phyloP scores from a whole-genome alignment of 1,140 invertebrate species.

The Oreohelix idahoensis region DNA sequence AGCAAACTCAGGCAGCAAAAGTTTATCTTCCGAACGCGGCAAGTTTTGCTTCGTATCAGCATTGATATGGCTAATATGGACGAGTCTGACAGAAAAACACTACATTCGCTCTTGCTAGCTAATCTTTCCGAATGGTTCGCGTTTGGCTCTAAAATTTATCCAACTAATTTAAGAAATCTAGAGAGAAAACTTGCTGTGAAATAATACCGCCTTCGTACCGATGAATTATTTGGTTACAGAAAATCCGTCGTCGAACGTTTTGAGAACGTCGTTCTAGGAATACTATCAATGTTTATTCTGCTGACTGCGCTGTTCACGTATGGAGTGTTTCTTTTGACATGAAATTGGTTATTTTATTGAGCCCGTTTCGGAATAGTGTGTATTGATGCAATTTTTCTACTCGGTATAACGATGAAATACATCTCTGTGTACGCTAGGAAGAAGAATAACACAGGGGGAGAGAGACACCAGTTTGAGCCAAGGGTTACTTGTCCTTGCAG shows the following conservation, averaged over 20 bases:
- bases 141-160: background rate
- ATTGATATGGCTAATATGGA: no score
- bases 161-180: background rate
- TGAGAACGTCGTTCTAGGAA: background rate
- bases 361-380: background rate
- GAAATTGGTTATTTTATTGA: slow-evolving; percentile 12
- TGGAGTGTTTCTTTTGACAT: background rate
- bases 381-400: background rate
- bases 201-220: background rate
- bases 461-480: background rate
- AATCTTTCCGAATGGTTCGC: background rate
- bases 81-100: background rate
- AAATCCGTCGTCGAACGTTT: background rate
- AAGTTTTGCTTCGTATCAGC: no score
- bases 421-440: background rate
- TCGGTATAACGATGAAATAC: background rate
- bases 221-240: slow-evolving; percentile 1
- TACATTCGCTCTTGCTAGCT: background rate
- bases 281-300: background rate
- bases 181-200: background rate
- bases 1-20: no score
- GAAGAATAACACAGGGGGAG: background rate
- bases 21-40: no score
- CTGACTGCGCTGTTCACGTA: background rate
- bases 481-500: background rate